Evolutionary conservation across 1,140 invertebrate species (phyloP), one percentile per base, ranked within the genome.

Genomic region (Lucilia cuprina): DNA sequence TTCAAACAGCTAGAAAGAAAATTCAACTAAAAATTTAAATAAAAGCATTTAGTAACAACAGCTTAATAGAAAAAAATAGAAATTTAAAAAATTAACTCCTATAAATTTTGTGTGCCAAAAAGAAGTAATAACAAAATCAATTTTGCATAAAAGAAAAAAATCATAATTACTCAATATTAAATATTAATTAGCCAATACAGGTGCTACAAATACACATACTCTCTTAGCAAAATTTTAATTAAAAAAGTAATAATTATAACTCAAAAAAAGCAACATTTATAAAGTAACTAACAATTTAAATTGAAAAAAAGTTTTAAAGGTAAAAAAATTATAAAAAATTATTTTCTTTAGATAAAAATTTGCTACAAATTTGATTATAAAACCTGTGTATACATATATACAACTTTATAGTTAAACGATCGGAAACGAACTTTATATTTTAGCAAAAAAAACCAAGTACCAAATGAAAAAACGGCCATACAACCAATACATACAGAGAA

Each of bases 311-410:
- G 10, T 21, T n/a, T 60, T 60, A 60, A 60, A 84, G 74, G 75
- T 55, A 82, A 84, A 84, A 70, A 47, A 41, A 82, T 30, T 30
- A 82, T 82, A 84, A 70, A 78, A 83, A 60, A 70, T 41, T 41
- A 17, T 30, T 30, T 30, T 30, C n/a, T 30, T 30, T 30, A 30
- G 3, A 30, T 30, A 30, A 30, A 30, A 2, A 30, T 30, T 30
- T 30, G 25, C 25, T 30, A 30, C 25, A 30, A 30, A 70, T 70
- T 70, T 21, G n/a, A 70, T 70, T 70, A 21, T 70, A 21, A 70
- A 70, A 70, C 65, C 21, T 70, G 65, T 70, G 65, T 70, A 70
- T 70, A 70, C 5, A 55, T 70, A 70, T 19, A 55, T 70, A 70
- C 4, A 55, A 19, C 17, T 25, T 21, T 25, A 70, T n/a, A 34